Evolutionary conservation across 2,797 vertebrate genomes (phyloP).

Genomic region (Sus cebifrons): DNA sequence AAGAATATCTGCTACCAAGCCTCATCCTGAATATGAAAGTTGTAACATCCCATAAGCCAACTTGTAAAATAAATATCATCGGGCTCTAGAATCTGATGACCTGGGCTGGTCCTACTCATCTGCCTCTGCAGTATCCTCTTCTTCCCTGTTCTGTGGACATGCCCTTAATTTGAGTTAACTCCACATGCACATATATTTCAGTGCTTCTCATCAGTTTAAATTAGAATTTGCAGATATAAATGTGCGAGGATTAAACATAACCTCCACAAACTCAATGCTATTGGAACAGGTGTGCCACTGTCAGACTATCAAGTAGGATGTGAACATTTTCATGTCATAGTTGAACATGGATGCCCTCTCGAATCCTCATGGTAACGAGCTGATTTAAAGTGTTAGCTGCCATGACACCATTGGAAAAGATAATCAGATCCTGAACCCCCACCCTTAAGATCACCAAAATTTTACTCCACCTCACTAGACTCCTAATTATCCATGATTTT

Average conservation of each 20-base stretch:
- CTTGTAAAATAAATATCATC: background rate
- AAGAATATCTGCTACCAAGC: background rate
- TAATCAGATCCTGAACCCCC: background rate
- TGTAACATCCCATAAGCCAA: background rate
- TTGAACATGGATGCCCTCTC: background rate
- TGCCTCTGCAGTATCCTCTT: fast-evolving
- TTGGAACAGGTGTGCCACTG: fast-evolving
- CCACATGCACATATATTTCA: background rate
- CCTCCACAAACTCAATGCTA: background rate
- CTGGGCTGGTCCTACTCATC: background rate
- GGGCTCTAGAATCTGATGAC: background rate
- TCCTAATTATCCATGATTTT: background rate
- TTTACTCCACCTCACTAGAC: background rate
- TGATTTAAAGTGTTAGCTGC: background rate
- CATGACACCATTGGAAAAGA: background rate
- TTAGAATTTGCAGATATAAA: background rate
- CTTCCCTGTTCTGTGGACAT: background rate
- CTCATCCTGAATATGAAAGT: background rate
- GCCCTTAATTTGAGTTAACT: background rate
- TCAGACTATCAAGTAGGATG: background rate
- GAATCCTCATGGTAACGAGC: background rate
- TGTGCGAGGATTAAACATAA: background rate
- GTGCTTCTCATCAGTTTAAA: background rate
- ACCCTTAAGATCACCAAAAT: background rate
- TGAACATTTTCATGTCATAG: background rate